phyloP scores from a whole-genome alignment of 2,888 invertebrate species.

The Philereme transversata region DNA sequence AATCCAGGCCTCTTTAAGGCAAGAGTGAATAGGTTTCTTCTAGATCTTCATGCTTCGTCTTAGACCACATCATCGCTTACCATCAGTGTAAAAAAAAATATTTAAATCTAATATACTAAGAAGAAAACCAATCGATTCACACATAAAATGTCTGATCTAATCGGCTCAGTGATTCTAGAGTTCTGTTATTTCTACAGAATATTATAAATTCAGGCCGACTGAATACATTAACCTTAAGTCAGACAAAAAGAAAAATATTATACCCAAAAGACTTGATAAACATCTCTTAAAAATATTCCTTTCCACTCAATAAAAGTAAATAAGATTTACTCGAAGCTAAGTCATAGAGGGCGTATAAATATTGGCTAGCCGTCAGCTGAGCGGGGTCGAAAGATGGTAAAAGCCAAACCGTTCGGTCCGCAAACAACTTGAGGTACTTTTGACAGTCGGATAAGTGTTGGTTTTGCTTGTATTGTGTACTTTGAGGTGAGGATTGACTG shows the following conservation, averaged over 20 bases:
- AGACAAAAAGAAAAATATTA: neutral
- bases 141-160: too few species aligned
- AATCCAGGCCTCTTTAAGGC: too few species aligned
- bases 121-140: too few species aligned
- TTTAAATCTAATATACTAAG: too few species aligned
- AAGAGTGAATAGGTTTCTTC: too few species aligned
- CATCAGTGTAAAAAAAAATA: too few species aligned
- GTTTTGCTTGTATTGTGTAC: conserved; percentile 15
- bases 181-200: too few species aligned
- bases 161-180: too few species aligned
- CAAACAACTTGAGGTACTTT: conserved; percentile 26
- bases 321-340: conserved; percentile 2
- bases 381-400: conserved; percentile 20
- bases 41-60: too few species aligned
- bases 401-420: conserved; percentile 23
- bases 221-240: too few species aligned
- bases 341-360: conserved; percentile 10
- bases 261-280: neutral
- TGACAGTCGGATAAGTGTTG: conserved; percentile 17
- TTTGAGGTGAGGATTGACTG: conserved; percentile 7
- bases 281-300: neutral
- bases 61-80: too few species aligned
- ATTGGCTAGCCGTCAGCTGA: conserved; percentile 13
- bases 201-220: too few species aligned
- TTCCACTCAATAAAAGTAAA: neutral